Conservation (phyloP, 2,888 invertebrate genomes). For the Gymnocheta viridis region DNA sequence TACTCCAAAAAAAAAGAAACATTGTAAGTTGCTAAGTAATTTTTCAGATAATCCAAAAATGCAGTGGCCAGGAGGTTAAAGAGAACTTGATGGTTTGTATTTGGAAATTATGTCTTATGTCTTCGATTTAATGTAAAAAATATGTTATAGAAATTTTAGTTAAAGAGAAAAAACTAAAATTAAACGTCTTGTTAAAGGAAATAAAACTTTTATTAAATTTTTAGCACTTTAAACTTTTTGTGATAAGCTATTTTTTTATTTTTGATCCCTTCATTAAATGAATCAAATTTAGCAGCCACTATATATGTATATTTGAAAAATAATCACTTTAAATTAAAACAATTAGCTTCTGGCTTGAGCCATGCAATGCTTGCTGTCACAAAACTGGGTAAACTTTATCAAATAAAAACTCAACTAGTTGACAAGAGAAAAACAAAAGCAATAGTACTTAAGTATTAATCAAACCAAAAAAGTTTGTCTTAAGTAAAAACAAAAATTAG, state of each 20-base stretch:
- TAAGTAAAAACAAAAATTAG: no score
- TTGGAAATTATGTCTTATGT: conserved; percentile 44
- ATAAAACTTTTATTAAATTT: neutral
- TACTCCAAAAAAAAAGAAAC: conserved; percentile 18
- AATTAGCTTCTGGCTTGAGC: no score
- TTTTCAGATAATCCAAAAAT: conserved; percentile 60
- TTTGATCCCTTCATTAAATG: no score
- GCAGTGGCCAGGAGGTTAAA: conserved; percentile 49
- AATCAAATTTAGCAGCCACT: no score
- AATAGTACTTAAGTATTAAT: no score
- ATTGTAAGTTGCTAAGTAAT: conserved; percentile 54
- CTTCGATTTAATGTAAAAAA: conserved; percentile 53
- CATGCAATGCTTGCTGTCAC: no score
- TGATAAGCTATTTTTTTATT: neutral
- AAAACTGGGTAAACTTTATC: no score
- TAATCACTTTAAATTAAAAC: no score
- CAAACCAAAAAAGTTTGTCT: no score
- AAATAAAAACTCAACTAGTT: no score
- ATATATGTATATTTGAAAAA: no score
- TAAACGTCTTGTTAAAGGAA: neutral
- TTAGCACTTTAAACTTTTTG: neutral
- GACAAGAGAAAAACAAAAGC: no score
- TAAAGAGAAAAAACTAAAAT: conserved; percentile 18
- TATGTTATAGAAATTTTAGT: conserved; percentile 51
- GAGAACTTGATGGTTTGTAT: conserved; percentile 31